Percentiles rank a stretch among this genome's conserved stretches.
Evolutionary conservation across 2,888 invertebrate species (phyloP).

Genomic region (Mythimna pallens): DNA sequence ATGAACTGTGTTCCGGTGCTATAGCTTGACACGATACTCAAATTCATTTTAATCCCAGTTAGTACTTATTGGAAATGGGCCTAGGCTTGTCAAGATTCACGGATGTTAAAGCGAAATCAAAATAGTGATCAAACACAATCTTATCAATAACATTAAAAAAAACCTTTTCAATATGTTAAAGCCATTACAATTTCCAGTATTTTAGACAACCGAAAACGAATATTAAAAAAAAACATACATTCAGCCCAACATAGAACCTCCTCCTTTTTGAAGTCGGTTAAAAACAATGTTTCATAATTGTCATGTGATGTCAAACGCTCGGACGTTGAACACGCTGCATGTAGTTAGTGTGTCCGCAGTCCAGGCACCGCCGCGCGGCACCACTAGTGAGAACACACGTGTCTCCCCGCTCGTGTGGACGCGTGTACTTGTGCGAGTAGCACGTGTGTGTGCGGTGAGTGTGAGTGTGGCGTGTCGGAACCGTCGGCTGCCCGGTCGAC

Average conservation of each 20-base stretch:
- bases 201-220: neutral
- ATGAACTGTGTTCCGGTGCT: neutral
- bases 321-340: neutral
- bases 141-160: neutral
- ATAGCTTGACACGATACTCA: neutral
- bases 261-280: too few relatives aligned
- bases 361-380: neutral
- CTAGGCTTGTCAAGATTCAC: neutral
- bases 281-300: neutral
- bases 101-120: neutral
- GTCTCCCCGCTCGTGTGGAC: neutral
- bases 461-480: constrained; percentile 18
- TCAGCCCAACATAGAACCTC: too few relatives aligned
- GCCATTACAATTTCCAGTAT: neutral
- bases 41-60: neutral
- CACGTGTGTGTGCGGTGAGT: constrained; percentile 8
- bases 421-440: neutral
- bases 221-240: too few relatives aligned
- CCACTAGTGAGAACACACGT: neutral
- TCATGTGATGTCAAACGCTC: neutral
- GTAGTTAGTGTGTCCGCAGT: neutral
- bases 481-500: constrained; percentile 15
- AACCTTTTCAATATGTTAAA: neutral
- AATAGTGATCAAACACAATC: neutral
- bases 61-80: neutral